A percentile compares a stretch with the other conserved stretches of the same genome.
These are phyloP conservation scores for Maniola hyperantus DNA, from an alignment of 2,888 invertebrate genomes.

Conservation along the genomic window DNA sequence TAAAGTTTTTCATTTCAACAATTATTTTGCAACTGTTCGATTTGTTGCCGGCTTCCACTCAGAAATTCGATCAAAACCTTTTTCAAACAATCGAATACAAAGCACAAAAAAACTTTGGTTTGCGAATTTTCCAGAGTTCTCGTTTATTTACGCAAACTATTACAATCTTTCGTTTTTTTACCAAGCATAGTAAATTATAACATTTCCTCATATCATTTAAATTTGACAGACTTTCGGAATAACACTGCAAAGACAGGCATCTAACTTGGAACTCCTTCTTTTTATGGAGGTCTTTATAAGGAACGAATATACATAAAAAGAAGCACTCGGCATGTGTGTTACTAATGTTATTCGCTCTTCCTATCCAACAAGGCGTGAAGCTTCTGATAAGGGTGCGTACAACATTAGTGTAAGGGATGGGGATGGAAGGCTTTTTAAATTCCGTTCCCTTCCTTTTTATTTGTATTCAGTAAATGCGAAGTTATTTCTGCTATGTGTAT, in stretches of 20 bases:
- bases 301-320: background rate
- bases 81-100: slow-evolving; percentile 11
- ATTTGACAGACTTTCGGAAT: too few species aligned
- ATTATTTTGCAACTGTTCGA: slow-evolving; percentile 4
- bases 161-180: background rate
- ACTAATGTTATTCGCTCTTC: slow-evolving; percentile 9
- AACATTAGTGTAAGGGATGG: slow-evolving; percentile 15
- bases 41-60: background rate
- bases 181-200: too few species aligned
- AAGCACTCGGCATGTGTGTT: background rate
- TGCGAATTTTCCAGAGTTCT: background rate
- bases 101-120: background rate
- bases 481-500: background rate
- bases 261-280: too few species aligned
- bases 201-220: too few species aligned
- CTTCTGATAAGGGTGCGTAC: slow-evolving; percentile 12
- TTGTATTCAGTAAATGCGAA: background rate
- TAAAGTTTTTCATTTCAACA: background rate
- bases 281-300: background rate
- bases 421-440: slow-evolving; percentile 8
- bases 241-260: too few species aligned
- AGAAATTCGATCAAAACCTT: slow-evolving; percentile 11
- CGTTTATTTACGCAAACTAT: background rate
- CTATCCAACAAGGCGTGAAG: slow-evolving; percentile 14
- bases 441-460: background rate